These are phyloP conservation scores for Campoletis raptor DNA, from an alignment of 2,888 invertebrate genomes.

Conservation along the genomic window DNA sequence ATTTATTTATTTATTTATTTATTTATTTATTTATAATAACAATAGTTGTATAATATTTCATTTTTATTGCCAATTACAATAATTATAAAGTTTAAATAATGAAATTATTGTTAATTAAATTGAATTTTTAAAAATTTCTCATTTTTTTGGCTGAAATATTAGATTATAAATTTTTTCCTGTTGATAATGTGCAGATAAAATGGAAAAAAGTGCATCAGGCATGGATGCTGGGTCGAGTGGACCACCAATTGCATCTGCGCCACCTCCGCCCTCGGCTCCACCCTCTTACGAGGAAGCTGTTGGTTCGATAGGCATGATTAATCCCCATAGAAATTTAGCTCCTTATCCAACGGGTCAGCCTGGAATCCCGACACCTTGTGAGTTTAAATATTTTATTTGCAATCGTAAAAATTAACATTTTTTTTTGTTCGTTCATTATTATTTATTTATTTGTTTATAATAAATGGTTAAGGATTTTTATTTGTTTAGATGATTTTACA, in stretches of 20 bases:
- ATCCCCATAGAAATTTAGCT: constrained; percentile 16
- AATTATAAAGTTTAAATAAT: background rate
- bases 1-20: too few species aligned
- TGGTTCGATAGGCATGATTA: constrained; percentile 65
- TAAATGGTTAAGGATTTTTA: too few species aligned
- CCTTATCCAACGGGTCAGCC: constrained; percentile 59
- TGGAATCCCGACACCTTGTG: constrained; percentile 52
- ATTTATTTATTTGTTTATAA: background rate
- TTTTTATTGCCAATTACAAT: too few species aligned
- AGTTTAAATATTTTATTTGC: background rate
- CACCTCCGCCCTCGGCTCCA: constrained; percentile 77
- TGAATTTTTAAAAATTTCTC: background rate
- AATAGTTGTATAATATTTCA: too few species aligned
- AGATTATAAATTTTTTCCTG: background rate
- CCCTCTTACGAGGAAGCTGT: constrained; percentile 82
- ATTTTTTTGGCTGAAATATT: background rate
- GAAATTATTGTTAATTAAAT: background rate
- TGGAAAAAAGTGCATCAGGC: constrained; percentile 68
- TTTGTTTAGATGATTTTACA: too few species aligned
- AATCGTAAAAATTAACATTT: background rate
- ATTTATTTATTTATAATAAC: too few species aligned
- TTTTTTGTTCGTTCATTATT: background rate
- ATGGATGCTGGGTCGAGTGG: constrained; percentile 66
- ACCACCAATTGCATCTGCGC: constrained; percentile 57
- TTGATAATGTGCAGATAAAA: constrained; percentile 34